Evolutionary conservation across 2,797 vertebrate species (phyloP).

Genomic region (Pagetopsis macropterus): DNA sequence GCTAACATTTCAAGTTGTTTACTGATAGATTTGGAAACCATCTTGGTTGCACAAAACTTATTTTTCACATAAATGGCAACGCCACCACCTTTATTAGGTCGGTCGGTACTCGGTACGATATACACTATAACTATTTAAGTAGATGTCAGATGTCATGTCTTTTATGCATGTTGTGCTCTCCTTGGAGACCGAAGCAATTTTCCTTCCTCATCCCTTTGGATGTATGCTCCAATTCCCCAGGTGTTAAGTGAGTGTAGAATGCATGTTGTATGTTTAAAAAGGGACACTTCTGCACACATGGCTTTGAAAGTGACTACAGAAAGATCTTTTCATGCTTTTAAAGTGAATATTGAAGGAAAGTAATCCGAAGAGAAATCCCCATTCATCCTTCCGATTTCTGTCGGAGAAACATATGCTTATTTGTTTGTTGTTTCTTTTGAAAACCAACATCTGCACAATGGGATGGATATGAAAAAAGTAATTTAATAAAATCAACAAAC

Average conservation of each 20-base stretch:
- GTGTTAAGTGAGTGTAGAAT: neutral
- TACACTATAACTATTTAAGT: too few relatives aligned
- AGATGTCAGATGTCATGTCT: neutral
- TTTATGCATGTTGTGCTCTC: constrained; percentile 11
- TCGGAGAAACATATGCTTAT: neutral
- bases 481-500: constrained; percentile 24
- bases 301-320: constrained; percentile 16
- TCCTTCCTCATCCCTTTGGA: constrained; percentile 18
- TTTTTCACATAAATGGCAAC: too few relatives aligned
- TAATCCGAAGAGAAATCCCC: constrained; percentile 12
- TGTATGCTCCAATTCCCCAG: constrained; percentile 11
- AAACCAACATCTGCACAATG: neutral
- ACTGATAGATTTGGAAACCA: too few relatives aligned
- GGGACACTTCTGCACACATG: constrained; percentile 9
- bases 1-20: too few relatives aligned
- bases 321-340: constrained; percentile 1
- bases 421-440: too few relatives aligned
- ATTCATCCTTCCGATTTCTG: neutral
- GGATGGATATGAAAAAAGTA: constrained; percentile 25
- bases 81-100: too few relatives aligned
- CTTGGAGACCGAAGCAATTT: constrained; percentile 36
- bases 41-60: too few relatives aligned
- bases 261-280: constrained; percentile 1
- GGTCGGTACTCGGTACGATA: too few relatives aligned
- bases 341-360: constrained; percentile 7